phyloP scores from a whole-genome alignment of 2,113 vertebrate genomes.

The Coturnix japonica region DNA sequence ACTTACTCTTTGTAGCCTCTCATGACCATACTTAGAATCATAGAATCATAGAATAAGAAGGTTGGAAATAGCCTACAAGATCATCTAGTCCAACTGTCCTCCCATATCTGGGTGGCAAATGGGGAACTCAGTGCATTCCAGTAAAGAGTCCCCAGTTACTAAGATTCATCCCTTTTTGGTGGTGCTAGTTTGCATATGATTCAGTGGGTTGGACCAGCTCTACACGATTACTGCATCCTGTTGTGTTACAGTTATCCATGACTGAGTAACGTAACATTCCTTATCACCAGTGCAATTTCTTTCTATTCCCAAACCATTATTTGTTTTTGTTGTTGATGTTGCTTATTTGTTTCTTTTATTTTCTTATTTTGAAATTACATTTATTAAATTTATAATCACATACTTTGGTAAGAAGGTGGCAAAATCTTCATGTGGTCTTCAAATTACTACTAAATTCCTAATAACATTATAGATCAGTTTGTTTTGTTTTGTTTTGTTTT shows the following conservation, averaged over 20 bases:
- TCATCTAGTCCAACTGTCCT: too few species aligned
- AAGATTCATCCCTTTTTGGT: too few species aligned
- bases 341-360: not conserved
- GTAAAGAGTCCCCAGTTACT: too few species aligned
- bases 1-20: too few species aligned
- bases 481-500: too few species aligned
- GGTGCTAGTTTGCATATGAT: too few species aligned
- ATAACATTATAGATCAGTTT: not conserved
- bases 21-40: too few species aligned
- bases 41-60: too few species aligned
- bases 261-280: not conserved
- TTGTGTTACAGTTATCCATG: not conserved
- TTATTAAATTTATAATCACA: not conserved
- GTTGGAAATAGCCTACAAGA: too few species aligned
- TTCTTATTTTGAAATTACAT: not conserved
- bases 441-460: not conserved
- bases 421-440: not conserved
- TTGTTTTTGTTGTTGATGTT: not conserved
- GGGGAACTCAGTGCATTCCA: too few species aligned
- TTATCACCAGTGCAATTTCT: not conserved
- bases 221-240: not conserved
- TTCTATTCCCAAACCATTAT: not conserved
- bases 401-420: not conserved
- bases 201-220: too few species aligned
- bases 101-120: too few species aligned